phyloP scores from a whole-genome alignment of 2,113 vertebrate genomes.

The Speoplatyrhinus poulsoni region DNA sequence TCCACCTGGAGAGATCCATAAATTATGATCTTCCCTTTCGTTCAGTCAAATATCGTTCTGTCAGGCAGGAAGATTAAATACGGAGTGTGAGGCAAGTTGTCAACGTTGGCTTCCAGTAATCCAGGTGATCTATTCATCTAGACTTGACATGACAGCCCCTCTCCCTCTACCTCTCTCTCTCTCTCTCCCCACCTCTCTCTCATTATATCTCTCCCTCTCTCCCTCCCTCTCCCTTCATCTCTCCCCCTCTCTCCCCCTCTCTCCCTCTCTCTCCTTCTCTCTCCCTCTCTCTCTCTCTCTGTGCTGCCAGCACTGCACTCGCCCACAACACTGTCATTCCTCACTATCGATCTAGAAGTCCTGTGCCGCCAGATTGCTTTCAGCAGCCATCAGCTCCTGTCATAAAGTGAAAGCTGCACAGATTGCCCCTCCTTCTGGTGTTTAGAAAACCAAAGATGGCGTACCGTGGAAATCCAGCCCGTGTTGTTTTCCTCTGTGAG shows the following conservation, averaged over 20 bases:
- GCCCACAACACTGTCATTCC: slow-evolving; percentile 18
- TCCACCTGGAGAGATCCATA: slow-evolving; percentile 5
- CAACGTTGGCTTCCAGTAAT: slow-evolving; percentile 29
- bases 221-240: neutral
- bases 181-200: neutral
- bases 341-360: slow-evolving; percentile 48
- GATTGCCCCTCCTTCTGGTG: slow-evolving; percentile 24
- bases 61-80: slow-evolving; percentile 29
- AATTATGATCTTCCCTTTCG: slow-evolving; percentile 11
- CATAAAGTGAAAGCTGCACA: slow-evolving; percentile 39
- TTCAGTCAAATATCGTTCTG: slow-evolving; percentile 23
- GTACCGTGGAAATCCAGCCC: neutral
- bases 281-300: neutral
- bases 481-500: slow-evolving; percentile 1
- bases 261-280: neutral
- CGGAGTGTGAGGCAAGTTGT: neutral
- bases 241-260: neutral
- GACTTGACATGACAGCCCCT: slow-evolving; percentile 13
- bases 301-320: neutral
- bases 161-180: neutral
- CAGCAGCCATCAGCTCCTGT: slow-evolving; percentile 50
- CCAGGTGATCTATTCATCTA: slow-evolving; percentile 39
- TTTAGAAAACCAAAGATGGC: neutral
- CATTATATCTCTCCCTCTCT: neutral
- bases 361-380: slow-evolving; percentile 51